phyloP scores from a whole-genome alignment of 2,113 vertebrate species.

The Elanus axillaris region DNA sequence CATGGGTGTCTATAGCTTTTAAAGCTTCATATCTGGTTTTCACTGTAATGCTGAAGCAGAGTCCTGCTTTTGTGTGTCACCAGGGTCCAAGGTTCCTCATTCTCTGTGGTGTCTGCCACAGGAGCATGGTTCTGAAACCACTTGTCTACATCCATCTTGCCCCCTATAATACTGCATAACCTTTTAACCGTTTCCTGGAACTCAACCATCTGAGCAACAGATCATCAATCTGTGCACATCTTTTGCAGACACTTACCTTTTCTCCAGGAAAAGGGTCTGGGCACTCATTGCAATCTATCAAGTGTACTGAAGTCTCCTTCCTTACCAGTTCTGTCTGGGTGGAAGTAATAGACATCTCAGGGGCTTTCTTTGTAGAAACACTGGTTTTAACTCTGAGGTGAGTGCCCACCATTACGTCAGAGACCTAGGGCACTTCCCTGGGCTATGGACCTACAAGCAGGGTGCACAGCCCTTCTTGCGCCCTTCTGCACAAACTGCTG shows the following conservation, averaged over 20 bases:
- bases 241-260: not conserved
- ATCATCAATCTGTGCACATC: too few relatives aligned
- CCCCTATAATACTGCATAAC: not conserved
- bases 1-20: not conserved
- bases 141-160: not conserved
- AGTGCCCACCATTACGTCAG: not conserved
- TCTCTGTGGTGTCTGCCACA: not conserved
- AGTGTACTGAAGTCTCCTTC: not conserved
- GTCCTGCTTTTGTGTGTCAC: not conserved
- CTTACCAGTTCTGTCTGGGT: not conserved
- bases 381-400: not conserved
- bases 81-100: not conserved
- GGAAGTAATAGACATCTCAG: not conserved
- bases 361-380: not conserved
- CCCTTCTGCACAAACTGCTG: not conserved
- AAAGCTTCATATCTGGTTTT: not conserved
- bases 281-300: not conserved
- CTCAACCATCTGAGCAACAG: not conserved
- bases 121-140: too few relatives aligned
- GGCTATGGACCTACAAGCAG: not conserved
- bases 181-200: not conserved
- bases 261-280: not conserved
- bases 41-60: not conserved
- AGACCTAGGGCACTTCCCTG: too few relatives aligned
- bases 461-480: rapidly evolving